Conservation (phyloP, 2,888 invertebrate genomes). For the Cactoblastis cactorum region DNA sequence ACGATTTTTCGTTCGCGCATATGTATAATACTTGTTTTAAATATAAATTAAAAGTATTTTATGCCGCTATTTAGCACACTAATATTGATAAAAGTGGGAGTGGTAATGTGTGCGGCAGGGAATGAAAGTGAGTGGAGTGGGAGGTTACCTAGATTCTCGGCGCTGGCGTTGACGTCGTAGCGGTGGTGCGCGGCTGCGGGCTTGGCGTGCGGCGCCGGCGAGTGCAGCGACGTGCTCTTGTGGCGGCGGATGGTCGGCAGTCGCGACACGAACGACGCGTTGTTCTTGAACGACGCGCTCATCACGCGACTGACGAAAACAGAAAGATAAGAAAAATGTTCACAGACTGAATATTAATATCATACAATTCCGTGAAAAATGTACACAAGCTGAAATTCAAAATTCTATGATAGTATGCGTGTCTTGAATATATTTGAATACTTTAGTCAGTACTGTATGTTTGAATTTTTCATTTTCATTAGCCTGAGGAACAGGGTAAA, state of each 20-base stretch:
- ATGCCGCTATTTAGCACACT: conserved; percentile 20
- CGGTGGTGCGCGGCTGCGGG: conserved; percentile 75
- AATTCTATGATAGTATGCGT: background rate
- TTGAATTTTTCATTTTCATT: background rate
- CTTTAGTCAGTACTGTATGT: background rate
- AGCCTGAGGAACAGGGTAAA: background rate
- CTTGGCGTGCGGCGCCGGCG: conserved; percentile 83
- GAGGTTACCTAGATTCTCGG: conserved; percentile 85
- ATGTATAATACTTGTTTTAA: conserved; percentile 15
- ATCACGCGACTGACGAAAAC: conserved; percentile 81
- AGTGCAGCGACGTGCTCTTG: conserved; percentile 88
- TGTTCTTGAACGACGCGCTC: conserved; percentile 93
- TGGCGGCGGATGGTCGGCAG: conserved; percentile 92
- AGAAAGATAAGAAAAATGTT: conserved; percentile 23
- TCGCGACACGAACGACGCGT: conserved; percentile 94
- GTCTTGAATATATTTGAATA: background rate
- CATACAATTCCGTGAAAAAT: background rate
- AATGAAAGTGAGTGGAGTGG: conserved; percentile 14
- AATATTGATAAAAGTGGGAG: conserved; percentile 20
- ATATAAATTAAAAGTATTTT: conserved; percentile 10
- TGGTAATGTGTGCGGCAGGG: conserved; percentile 27
- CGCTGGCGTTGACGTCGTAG: conserved; percentile 85
- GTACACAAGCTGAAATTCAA: background rate
- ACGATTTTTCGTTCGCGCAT: conserved; percentile 8
- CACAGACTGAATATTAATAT: background rate